Conservation (phyloP, 2,888 invertebrate genomes). For the Exocentrus adspersus region DNA sequence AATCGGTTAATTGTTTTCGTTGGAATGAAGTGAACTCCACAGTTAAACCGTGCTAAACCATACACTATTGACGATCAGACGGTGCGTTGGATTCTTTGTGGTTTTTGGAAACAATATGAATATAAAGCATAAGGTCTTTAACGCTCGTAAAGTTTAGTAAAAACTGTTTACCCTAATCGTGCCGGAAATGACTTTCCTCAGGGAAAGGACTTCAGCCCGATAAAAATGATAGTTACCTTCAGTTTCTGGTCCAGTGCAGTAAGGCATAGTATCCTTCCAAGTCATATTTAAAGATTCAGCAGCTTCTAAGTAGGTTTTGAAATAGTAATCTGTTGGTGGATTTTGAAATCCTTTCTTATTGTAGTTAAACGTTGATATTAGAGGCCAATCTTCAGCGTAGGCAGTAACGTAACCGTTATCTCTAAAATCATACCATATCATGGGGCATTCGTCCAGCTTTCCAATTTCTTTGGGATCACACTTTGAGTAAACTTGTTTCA, state of each 20-base stretch:
- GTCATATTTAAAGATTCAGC: slow-evolving; percentile 65
- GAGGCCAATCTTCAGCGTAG: slow-evolving; percentile 80
- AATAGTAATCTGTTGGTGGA: slow-evolving; percentile 84
- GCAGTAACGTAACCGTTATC: slow-evolving; percentile 79
- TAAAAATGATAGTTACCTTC: slow-evolving; percentile 45
- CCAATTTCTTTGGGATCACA: slow-evolving; percentile 65
- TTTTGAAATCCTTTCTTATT: slow-evolving; percentile 76
- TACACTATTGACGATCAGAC: too few species aligned
- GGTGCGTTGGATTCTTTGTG: too few species aligned
- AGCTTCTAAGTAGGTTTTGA: slow-evolving; percentile 79
- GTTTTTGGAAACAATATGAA: too few species aligned
- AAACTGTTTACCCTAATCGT: too few species aligned
- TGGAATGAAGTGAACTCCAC: too few species aligned
- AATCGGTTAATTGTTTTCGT: too few species aligned
- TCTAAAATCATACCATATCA: slow-evolving; percentile 82
- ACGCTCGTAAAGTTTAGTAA: too few species aligned
- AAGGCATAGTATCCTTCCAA: slow-evolving; percentile 49
- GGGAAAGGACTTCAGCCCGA: too few species aligned
- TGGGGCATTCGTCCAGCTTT: slow-evolving; percentile 75
- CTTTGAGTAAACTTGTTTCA: slow-evolving; percentile 56
- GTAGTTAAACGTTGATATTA: slow-evolving; percentile 80
- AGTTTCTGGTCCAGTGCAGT: slow-evolving; percentile 70
- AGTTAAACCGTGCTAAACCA: too few species aligned
- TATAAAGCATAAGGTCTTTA: too few species aligned
- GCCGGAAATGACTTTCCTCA: too few species aligned